Conservation (phyloP, 2,797 vertebrate species). For the Mus minutoides region DNA sequence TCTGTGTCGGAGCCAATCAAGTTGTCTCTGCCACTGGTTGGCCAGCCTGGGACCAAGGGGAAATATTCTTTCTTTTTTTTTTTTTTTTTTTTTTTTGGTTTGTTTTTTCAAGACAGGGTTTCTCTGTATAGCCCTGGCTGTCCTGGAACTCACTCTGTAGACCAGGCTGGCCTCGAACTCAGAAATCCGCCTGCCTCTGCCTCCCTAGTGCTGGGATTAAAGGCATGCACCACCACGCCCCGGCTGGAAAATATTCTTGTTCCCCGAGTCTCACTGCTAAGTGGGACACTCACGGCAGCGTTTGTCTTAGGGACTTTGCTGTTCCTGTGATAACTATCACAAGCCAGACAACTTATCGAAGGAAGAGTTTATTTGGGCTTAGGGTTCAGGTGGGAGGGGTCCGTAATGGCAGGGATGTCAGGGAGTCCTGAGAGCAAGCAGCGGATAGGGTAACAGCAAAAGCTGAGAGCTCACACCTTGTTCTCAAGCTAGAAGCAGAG, state of each 20-base stretch:
- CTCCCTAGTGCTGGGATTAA: too few species aligned
- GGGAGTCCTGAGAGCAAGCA: neutral
- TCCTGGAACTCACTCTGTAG: too few species aligned
- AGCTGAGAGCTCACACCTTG: neutral
- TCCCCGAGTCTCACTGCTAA: neutral
- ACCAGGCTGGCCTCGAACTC: too few species aligned
- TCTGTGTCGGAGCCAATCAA: neutral
- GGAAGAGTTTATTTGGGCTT: neutral
- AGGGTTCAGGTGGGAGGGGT: too few species aligned
- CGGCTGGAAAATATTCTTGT: neutral
- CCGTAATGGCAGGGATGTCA: too few species aligned
- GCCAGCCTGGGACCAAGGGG: neutral
- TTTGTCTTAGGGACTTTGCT: neutral
- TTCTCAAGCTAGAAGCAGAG: neutral
- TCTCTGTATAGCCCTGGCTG: too few species aligned
- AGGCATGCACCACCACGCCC: too few species aligned
- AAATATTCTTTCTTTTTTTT: neutral
- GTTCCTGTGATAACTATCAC: neutral
- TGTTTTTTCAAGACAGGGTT: too few species aligned
- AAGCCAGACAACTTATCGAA: fast-evolving
- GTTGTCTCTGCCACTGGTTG: too few species aligned
- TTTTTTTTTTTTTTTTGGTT: too few species aligned
- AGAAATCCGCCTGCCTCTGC: too few species aligned
- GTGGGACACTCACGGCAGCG: neutral
- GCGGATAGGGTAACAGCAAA: too few species aligned